Evolutionary conservation across 1,140 invertebrate species (phyloP).

Genomic region (Gonatopus flavifemur): DNA sequence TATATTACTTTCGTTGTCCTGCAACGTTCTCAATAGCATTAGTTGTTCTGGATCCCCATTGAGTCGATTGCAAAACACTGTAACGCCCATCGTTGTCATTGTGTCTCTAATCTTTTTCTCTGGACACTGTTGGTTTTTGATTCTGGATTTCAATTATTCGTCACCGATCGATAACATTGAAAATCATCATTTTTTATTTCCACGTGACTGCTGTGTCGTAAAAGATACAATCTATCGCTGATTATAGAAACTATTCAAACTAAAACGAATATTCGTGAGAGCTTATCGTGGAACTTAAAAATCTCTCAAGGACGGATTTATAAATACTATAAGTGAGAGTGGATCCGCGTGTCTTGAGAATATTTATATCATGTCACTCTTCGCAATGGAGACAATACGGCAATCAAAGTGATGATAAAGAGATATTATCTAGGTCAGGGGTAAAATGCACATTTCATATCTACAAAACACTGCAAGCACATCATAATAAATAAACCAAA

Average conservation of each 20-base stretch:
- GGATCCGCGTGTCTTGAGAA: no score
- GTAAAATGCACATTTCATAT: no score
- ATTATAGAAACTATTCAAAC: no score
- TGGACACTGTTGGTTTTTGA: neutral
- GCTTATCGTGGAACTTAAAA: conserved; percentile 39
- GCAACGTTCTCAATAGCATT: conserved; percentile 50
- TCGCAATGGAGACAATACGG: conserved; percentile 11
- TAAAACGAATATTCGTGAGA: neutral
- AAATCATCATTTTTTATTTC: neutral
- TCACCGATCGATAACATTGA: no score
- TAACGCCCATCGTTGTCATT: conserved; percentile 55
- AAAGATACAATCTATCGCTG: no score
- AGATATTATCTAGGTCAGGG: no score
- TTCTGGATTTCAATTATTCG: no score
- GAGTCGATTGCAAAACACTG: conserved; percentile 48
- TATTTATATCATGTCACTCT: conserved; percentile 29
- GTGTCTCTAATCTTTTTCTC: conserved; percentile 12
- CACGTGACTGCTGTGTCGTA: no score
- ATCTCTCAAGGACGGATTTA: conserved; percentile 39
- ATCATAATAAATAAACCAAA: no score
- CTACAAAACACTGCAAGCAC: no score
- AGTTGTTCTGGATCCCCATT: conserved; percentile 47
- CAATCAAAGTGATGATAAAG: no score
- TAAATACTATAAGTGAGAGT: no score
- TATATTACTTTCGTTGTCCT: conserved; percentile 54